Conservation (phyloP, 2,797 vertebrate genomes). For the Helostoma temminkii region DNA sequence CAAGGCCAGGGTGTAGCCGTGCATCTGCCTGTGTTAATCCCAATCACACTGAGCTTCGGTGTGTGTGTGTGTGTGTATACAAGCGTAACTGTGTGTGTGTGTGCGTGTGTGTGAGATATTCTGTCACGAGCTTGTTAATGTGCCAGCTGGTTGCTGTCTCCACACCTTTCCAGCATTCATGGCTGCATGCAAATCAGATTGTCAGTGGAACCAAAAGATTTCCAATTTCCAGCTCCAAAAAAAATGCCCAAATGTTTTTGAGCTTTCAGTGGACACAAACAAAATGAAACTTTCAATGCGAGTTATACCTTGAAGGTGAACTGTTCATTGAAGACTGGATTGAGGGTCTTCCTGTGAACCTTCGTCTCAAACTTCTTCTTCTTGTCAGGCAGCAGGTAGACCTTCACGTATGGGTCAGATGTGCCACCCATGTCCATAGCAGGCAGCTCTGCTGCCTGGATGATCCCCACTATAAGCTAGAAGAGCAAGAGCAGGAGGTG, state of each 20-base stretch:
- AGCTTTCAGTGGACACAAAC: not conserved
- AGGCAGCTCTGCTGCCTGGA: conserved; percentile 96
- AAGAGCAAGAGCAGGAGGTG: conserved; percentile 23
- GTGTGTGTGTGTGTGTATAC: conserved; percentile 32
- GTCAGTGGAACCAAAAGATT: conserved; percentile 66
- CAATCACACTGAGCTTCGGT: conserved; percentile 47
- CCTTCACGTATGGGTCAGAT: conserved; percentile 97
- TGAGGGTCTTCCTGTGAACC: conserved; percentile 98
- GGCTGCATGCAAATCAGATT: conserved; percentile 75
- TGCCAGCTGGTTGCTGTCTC: conserved; percentile 80
- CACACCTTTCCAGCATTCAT: conserved; percentile 69
- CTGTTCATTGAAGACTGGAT: conserved; percentile 97
- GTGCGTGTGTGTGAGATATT: conserved; percentile 44
- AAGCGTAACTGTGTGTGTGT: conserved; percentile 12
- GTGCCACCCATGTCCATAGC: conserved; percentile 99
- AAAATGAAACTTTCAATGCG: not conserved
- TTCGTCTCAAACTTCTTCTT: conserved; percentile 99
- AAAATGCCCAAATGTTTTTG: conserved; percentile 11
- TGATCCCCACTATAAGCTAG: conserved; percentile 97
- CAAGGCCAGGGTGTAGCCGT: conserved; percentile 35
- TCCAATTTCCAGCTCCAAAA: conserved; percentile 22
- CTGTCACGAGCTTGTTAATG: conserved; percentile 80
- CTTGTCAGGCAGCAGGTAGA: conserved; percentile 97
- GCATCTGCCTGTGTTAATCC: conserved; percentile 75
- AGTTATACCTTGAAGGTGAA: conserved; percentile 91